phyloP scores from a whole-genome alignment of 2,797 vertebrate genomes.

The Arnoldichthys spilopterus region DNA sequence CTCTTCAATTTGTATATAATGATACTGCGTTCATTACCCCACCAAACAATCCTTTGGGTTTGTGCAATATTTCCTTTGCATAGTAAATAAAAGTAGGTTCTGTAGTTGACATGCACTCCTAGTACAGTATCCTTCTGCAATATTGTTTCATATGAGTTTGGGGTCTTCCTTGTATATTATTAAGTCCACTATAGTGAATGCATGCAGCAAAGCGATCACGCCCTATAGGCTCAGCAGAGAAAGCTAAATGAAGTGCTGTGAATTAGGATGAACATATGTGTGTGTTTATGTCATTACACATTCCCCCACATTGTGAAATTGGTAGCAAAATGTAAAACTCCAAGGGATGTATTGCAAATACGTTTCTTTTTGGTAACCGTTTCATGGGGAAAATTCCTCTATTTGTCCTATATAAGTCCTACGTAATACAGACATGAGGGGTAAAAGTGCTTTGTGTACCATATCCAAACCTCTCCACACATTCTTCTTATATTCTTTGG shows the following conservation, averaged over 20 bases:
- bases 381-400: background rate
- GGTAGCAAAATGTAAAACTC: constrained; percentile 9
- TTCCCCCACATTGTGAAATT: background rate
- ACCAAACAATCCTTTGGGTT: constrained; percentile 71
- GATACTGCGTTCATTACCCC: constrained; percentile 65
- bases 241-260: constrained; percentile 66
- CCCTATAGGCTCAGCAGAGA: constrained; percentile 72
- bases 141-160: constrained; percentile 77
- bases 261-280: constrained; percentile 74
- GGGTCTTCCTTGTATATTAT: constrained; percentile 78
- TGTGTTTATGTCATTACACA: constrained; percentile 55
- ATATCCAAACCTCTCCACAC: constrained; percentile 72
- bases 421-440: constrained; percentile 66
- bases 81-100: constrained; percentile 92
- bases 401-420: background rate
- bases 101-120: constrained; percentile 86
- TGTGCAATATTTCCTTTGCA: constrained; percentile 96
- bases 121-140: constrained; percentile 70
- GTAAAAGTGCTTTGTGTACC: constrained; percentile 73
- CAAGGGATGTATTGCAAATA: background rate
- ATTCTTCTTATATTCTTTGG: constrained; percentile 78
- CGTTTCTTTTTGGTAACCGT: background rate
- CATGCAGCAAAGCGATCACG: constrained; percentile 85
- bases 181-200: constrained; percentile 83
- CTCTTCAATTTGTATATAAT: constrained; percentile 67